phyloP scores from a whole-genome alignment of 2,888 invertebrate genomes.

The Caenorhabditis panamensis region DNA sequence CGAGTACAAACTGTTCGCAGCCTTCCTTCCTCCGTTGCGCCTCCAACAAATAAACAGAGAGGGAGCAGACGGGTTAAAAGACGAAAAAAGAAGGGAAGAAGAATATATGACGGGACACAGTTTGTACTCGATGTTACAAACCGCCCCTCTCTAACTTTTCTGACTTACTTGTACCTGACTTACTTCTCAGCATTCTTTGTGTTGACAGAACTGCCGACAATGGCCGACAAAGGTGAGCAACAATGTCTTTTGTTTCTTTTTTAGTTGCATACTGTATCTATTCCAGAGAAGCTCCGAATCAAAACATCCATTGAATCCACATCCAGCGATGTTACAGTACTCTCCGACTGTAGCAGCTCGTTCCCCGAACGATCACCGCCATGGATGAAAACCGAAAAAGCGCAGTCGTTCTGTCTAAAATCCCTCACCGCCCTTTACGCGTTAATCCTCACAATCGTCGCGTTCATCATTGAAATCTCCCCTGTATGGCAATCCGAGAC shows the following conservation, averaged over 20 bases:
- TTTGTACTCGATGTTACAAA: conserved; percentile 55
- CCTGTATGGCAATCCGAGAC: conserved; percentile 49
- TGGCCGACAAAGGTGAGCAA: conserved; percentile 47
- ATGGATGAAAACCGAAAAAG: conserved; percentile 40
- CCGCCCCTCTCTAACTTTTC: not conserved
- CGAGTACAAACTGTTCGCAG: conserved; percentile 42
- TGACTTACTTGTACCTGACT: not conserved
- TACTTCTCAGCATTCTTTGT: conserved; percentile 8
- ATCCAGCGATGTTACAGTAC: conserved; percentile 31
- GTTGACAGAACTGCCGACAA: conserved; percentile 8
- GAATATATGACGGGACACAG: not conserved
- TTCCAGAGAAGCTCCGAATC: conserved; percentile 44
- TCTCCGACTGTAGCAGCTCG: conserved; percentile 39
- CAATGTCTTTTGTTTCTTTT: not conserved
- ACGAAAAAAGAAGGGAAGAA: not conserved
- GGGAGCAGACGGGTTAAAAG: not conserved
- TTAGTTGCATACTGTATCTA: too few species aligned
- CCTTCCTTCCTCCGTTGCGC: not conserved
- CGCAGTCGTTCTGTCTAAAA: conserved; percentile 49
- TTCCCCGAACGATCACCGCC: conserved; percentile 34
- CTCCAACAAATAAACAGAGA: conserved; percentile 20
- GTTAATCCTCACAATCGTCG: conserved; percentile 55
- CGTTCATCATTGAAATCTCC: conserved; percentile 54
- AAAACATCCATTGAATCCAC: conserved; percentile 49
- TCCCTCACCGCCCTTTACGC: conserved; percentile 51